Evolutionary conservation across 2,113 vertebrate species (phyloP), one percentile per base, ranked within the genome.

Genomic region (Eurypyga helias): DNA sequence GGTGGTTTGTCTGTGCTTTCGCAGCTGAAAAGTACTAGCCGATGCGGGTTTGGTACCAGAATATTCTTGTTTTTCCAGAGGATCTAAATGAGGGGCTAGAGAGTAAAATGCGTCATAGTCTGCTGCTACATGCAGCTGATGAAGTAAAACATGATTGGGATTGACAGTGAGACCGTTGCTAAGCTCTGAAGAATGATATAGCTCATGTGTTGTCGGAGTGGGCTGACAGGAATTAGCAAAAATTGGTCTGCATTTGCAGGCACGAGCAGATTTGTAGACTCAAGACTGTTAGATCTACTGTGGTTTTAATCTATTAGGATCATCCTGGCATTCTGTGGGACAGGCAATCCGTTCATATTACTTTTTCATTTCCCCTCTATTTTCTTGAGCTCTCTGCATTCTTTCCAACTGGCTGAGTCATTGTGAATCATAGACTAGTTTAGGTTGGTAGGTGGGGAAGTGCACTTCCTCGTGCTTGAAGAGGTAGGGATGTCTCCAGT

Each of bases 261-360:
- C 41, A 58, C 0, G 7, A 62, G 24, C 12, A 51, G 20, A 6
- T 49, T 4, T 1, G 5, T 10, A 67, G 13, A 0, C 25, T 62
- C 26, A 2, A 2, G 24, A 2, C 2, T 0, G 23, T 2, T 48
- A 31, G n/a, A 6, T 49, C 31, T 41, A 33, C 6, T 19, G 23
- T 3, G 18, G 7, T 38, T 24, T n/a, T 57, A 17, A n/a, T 12
- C 6, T 17, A 7, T 52, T 46, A 23, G 43, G 34, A 14, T 17
- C 3, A 4, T 13, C 7, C 78, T n/a, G 48, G 62, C 41, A 28
- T 25, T 4, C 25, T 70, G 45, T n/a, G 79, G 20, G 48, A n/a
- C 31, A 28, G 49, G 43, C 33, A 60, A 43, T 75, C 3, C 1
- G 18, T 57, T 78, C 33, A 25, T 5, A 45, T 31, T 17, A 23